Conservation (phyloP, 2,113 vertebrate genomes). For the Rhodinocichla rosea region DNA sequence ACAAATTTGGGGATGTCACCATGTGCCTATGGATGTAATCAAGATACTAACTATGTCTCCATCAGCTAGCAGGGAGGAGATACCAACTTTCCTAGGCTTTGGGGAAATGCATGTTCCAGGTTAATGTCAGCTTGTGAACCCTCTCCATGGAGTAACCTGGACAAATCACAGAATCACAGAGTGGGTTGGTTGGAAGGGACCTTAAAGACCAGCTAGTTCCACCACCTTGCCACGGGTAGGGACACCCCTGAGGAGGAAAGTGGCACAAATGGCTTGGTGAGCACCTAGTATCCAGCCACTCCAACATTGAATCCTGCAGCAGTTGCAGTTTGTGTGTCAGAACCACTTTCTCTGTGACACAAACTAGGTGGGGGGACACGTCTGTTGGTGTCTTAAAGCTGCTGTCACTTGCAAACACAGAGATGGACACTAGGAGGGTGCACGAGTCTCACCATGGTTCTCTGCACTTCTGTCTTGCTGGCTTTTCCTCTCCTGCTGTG, state of each 20-base stretch:
- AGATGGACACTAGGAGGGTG: background rate
- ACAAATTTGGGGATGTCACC: background rate
- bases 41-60: background rate
- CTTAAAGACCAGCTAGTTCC: background rate
- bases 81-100: background rate
- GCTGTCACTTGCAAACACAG: background rate
- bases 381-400: background rate
- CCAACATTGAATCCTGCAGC: background rate
- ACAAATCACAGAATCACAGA: background rate
- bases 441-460: accelerated
- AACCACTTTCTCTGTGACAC: background rate
- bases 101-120: background rate
- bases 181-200: background rate
- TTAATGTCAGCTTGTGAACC: background rate
- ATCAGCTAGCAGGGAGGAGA: background rate
- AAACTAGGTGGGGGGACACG: accelerated
- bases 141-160: background rate
- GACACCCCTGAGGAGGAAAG: background rate
- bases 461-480: background rate
- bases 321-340: background rate
- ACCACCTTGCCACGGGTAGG: background rate
- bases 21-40: background rate
- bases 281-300: background rate
- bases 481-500: background rate
- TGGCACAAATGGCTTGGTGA: background rate